Evolutionary conservation across 2,888 invertebrate species (phyloP).

Genomic region (Xiphydria camelus): DNA sequence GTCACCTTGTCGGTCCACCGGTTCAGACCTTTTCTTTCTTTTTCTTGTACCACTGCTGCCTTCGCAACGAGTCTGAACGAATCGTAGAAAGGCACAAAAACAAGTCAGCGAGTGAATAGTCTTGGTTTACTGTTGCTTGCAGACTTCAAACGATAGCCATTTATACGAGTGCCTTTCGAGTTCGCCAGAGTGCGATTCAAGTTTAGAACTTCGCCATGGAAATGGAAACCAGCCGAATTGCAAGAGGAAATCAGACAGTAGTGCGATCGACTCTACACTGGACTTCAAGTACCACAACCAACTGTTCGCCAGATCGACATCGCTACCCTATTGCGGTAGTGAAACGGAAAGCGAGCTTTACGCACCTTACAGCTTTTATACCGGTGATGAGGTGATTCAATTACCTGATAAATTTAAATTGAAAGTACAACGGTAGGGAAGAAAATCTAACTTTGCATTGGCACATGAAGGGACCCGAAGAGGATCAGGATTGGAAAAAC

Average conservation of each 20-base stretch:
- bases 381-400: constrained; percentile 65
- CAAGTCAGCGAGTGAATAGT: too few species aligned
- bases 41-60: too few species aligned
- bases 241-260: constrained; percentile 61
- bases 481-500: constrained; percentile 60
- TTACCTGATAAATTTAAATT: too few species aligned
- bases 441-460: too few species aligned
- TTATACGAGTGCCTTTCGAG: constrained; percentile 69
- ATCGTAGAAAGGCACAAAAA: too few species aligned
- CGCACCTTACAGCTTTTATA: constrained; percentile 78
- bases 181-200: constrained; percentile 70
- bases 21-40: too few species aligned
- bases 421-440: too few species aligned
- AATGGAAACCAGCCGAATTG: constrained; percentile 50
- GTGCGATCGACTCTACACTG: constrained; percentile 60
- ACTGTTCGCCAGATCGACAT: constrained; percentile 65
- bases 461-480: constrained; percentile 60
- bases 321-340: constrained; percentile 80
- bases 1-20: too few species aligned
- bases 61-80: too few species aligned
- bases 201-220: constrained; percentile 58
- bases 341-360: constrained; percentile 84
- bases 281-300: constrained; percentile 66
- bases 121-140: constrained; percentile 29
- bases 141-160: constrained; percentile 62